Evolutionary conservation across 2,888 invertebrate species (phyloP).

Genomic region (Tetragonisca angustula): DNA sequence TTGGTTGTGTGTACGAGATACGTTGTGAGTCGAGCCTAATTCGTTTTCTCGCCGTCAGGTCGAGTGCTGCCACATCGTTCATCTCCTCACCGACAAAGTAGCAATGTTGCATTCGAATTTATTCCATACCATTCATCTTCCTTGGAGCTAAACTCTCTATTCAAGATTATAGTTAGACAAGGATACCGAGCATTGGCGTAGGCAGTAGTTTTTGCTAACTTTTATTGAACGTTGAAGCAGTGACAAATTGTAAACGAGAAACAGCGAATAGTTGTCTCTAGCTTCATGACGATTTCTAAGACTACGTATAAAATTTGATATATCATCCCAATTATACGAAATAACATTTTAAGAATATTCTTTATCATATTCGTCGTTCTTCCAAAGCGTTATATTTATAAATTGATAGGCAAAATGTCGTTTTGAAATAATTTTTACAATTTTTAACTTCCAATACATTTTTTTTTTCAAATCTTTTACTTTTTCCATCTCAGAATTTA

Average conservation of each 20-base stretch:
- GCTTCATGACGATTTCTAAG: too few relatives aligned
- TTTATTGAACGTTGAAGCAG: neutral
- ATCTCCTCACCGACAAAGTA: slow-evolving; percentile 66
- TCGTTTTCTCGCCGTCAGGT: slow-evolving; percentile 39
- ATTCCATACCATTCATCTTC: slow-evolving; percentile 58
- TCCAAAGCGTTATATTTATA: too few relatives aligned
- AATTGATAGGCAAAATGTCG: too few relatives aligned
- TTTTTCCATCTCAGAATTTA: too few relatives aligned
- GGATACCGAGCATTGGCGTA: slow-evolving; percentile 54
- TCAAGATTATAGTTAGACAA: slow-evolving; percentile 40
- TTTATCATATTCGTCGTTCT: too few relatives aligned
- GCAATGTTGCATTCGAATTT: slow-evolving; percentile 54
- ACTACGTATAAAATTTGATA: too few relatives aligned
- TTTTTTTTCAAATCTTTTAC: too few relatives aligned
- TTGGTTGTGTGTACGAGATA: neutral
- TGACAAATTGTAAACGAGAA: neutral
- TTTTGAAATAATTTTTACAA: too few relatives aligned
- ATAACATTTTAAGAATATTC: too few relatives aligned
- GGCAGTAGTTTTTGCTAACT: neutral
- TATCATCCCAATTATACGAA: too few relatives aligned
- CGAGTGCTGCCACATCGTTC: slow-evolving; percentile 52
- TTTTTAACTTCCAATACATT: too few relatives aligned
- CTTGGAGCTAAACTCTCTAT: slow-evolving; percentile 49
- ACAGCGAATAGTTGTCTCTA: too few relatives aligned
- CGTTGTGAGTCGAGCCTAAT: slow-evolving; percentile 43